Evolutionary conservation across 2,113 vertebrate species (phyloP).

Genomic region (Chauna torquata): DNA sequence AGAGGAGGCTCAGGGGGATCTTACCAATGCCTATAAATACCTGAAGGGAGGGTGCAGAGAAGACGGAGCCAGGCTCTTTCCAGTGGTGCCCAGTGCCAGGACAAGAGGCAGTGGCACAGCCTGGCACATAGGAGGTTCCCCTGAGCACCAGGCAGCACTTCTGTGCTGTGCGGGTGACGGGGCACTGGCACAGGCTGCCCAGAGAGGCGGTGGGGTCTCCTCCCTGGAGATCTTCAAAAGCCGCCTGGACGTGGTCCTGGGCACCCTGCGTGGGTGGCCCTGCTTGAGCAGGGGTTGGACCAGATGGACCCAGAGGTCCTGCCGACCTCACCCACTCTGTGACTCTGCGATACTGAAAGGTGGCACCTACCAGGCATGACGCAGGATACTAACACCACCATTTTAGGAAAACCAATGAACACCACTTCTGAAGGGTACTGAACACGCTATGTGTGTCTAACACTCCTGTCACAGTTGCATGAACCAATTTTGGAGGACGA

Average conservation of each 20-base stretch:
- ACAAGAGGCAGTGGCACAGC: background rate
- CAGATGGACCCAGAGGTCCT: too few species aligned
- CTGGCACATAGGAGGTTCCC: background rate
- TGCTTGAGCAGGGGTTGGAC: too few species aligned
- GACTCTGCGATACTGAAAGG: background rate
- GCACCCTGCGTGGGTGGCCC: too few species aligned
- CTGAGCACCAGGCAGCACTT: background rate
- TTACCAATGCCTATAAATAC: too few species aligned
- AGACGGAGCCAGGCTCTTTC: too few species aligned
- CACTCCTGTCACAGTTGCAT: accelerated
- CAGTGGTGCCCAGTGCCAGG: background rate
- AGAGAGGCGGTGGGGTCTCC: background rate
- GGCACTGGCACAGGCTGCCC: too few species aligned
- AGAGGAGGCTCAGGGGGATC: too few species aligned
- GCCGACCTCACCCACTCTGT: too few species aligned
- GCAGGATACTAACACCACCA: accelerated
- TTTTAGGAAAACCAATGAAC: accelerated
- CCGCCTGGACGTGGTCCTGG: too few species aligned
- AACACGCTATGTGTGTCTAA: accelerated
- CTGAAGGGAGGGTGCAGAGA: too few species aligned
- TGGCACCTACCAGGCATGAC: background rate
- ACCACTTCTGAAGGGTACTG: background rate
- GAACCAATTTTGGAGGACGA: accelerated
- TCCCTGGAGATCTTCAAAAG: too few species aligned
- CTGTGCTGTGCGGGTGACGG: too few species aligned